These are phyloP conservation scores for Gymnopithys bicolor DNA, from an alignment of 2,797 vertebrate genomes.

Conservation along the genomic window DNA sequence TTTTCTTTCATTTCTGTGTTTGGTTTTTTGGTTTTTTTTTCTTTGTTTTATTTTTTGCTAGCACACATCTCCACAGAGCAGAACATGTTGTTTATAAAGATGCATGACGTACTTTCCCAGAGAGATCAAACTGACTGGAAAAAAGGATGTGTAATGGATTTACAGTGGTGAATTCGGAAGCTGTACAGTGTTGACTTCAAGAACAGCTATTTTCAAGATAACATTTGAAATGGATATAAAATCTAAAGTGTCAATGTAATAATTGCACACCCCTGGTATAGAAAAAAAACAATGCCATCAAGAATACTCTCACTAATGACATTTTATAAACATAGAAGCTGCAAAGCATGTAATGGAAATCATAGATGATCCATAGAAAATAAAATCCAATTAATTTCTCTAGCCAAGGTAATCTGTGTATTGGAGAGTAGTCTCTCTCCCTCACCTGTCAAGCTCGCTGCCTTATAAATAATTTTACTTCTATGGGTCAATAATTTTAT, in stretches of 20 bases:
- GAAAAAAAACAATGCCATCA: background rate
- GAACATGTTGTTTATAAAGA: conserved; percentile 37
- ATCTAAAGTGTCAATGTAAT: background rate
- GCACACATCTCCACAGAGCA: background rate
- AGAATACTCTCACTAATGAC: background rate
- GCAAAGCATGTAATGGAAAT: background rate
- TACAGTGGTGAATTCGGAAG: background rate
- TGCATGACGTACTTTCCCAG: conserved; percentile 31
- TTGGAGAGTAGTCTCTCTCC: background rate
- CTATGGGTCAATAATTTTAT: background rate
- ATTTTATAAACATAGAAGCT: background rate
- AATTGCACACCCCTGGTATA: rapidly evolving
- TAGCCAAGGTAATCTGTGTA: background rate
- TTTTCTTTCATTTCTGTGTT: background rate
- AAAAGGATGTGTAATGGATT: conserved; percentile 31
- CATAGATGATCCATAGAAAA: background rate
- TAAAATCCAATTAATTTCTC: background rate
- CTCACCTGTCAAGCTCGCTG: background rate
- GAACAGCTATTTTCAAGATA: background rate
- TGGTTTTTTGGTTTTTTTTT: too few species aligned
- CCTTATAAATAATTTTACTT: background rate
- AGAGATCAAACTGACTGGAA: conserved; percentile 49
- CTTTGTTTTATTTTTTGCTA: background rate
- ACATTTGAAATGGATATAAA: background rate
- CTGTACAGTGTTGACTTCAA: background rate